Evolutionary conservation across 2,113 vertebrate genomes (phyloP).

Genomic region (Cyphomyrus plagiostoma): DNA sequence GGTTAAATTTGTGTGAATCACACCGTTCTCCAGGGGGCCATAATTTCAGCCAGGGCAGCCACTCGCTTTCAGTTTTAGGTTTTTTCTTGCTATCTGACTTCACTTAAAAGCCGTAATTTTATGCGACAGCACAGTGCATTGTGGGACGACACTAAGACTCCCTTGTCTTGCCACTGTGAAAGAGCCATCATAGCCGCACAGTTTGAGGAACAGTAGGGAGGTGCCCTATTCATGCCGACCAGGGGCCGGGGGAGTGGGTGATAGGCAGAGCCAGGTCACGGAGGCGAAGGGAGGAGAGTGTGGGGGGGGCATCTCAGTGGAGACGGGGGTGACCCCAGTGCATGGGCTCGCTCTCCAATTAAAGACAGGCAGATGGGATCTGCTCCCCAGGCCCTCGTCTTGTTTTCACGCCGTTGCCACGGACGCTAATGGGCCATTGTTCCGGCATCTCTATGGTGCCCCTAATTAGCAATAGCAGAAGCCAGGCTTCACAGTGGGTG

Average conservation of each 20-base stretch:
- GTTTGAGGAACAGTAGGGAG: not conserved
- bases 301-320: not conserved
- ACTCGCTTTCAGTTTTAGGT: not conserved
- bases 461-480: not conserved
- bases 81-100: not conserved
- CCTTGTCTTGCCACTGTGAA: not conserved
- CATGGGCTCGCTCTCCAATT: constrained; percentile 5
- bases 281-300: not conserved
- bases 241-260: not conserved
- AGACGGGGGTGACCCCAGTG: not conserved
- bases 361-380: not conserved
- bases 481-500: not conserved
- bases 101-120: not conserved
- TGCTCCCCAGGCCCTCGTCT: not conserved
- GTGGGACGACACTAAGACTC: not conserved
- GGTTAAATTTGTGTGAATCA: constrained; percentile 3
- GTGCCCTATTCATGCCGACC: not conserved
- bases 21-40: not conserved
- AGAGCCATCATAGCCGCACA: not conserved
- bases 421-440: not conserved
- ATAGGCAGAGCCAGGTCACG: not conserved
- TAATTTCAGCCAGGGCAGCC: not conserved
- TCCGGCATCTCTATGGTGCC: not conserved
- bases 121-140: not conserved
- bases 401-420: not conserved